Base-by-base conservation (phyloP, 2,888 invertebrate genomes). In the Eupithecia dodoneata region DNA sequence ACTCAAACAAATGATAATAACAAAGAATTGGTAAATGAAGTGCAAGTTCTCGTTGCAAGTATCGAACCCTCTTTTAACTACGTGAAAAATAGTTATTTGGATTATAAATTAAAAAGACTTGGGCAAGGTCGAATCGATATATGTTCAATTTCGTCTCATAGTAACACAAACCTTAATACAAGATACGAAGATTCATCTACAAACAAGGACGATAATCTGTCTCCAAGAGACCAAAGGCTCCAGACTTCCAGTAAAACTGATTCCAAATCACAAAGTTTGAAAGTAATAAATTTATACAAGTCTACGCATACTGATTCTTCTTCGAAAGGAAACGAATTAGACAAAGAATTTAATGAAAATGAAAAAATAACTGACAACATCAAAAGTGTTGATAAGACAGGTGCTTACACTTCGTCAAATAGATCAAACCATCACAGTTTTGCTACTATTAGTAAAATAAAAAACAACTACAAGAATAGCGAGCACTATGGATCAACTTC, bases 81-180 rank as follows among this genome's bases (percentile, higher is more conserved):
- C 72, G 83, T 89, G 3, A 90, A 81, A 86, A 90, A 75, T 76
- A 86, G 81, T 75, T 93, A 93, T 81, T 79, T 89, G 44, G 87
- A 89, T 82, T 89, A 91, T 79, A 94, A 93, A 87, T 82, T 91
- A 71, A 88, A 90, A 79, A 83, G 84, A 74, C 85, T 94, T 12
- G 84, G 88, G 71, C 82, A 81, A 30, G 87, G 91, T 41, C 86
- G 79, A 69, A 76, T 93, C 66, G 90, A 94, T 82, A 89, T 90
- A 71, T 84, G 86, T 81, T 92, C 93, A 7, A 87, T 92, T 79
- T 83, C 89, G 13, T 72, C 81, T 47, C 42, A 80, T 13, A 83
- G 79, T 67, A 84, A 78, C n/a, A 82, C 77, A 76, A 79, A 84
- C 52, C 63, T 66, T 15, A 71, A 47, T 13, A 47, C 47, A 47